Base-by-base conservation (phyloP, 2,797 vertebrate species). In the Sebastes baramenuke region DNA sequence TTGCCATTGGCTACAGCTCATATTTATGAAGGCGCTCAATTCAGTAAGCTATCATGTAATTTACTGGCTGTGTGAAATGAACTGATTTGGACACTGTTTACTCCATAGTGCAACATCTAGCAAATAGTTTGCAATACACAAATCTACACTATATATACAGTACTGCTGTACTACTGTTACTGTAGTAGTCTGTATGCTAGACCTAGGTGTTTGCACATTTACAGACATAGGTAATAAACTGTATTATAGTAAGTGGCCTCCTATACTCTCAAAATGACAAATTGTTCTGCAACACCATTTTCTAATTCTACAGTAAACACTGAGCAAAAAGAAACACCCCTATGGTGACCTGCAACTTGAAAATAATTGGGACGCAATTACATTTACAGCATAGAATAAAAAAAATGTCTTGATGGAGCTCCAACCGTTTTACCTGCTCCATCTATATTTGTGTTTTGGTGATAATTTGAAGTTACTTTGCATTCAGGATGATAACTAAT, bases 1-100 rank as follows among this genome's bases (percentile, higher is more conserved):
- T 36, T 56, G 64, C 73, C 71, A 76, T 75, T 88, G 87, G 80
- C 86, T 68, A 3, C 42, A 68, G 54, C 25, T 77, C 54, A 64
- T 30, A 49, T 84, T 77, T 67, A 64, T 82, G 78, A 72, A 18
- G 18, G 34, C 3, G 5, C 25, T 77, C 59, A 64, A 1, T 61
- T 24, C 52, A 62, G 30, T 36, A n/a, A 1, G 24, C 6, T 34
- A 46, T 22, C 4, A n/a, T 66, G 25, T 10, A 1, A 11, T 67
- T 67, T n/a, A 65, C 46, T 77, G 59, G 30, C 60, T 68, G 10
- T 49, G 14, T 62, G 8, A 74, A 67, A 65, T 70, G 2, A 69
- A 68, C 67, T 49, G 22, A 77, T 7, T 24, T 65, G 13, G 32
- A 54, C 13, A 11, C 0, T 25, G 25, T 65, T 36, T 13, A 60